Evolutionary conservation across 1,140 invertebrate species (phyloP).

Genomic region (Drosophila erecta): DNA sequence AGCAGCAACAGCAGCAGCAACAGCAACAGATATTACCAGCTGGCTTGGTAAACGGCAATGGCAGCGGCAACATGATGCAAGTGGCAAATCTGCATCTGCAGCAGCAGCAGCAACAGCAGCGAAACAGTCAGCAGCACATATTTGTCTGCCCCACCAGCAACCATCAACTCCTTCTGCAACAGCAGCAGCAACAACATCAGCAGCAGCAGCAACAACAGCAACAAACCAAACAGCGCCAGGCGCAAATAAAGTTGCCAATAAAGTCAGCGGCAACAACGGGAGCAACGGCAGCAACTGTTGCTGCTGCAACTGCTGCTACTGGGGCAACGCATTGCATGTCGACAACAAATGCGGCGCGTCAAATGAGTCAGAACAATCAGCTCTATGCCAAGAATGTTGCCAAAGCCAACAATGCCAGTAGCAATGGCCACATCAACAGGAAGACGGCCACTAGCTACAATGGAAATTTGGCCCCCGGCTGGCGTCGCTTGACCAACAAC

Average conservation of each 20-base stretch:
- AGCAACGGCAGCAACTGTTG: slow-evolving; percentile 54
- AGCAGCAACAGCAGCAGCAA: slow-evolving; percentile 27
- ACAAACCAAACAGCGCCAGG: slow-evolving; percentile 56
- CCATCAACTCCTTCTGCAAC: slow-evolving; percentile 50
- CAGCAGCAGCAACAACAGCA: slow-evolving; percentile 36
- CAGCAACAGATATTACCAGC: slow-evolving; percentile 68
- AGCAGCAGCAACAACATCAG: slow-evolving; percentile 26
- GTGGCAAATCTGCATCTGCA: slow-evolving; percentile 52
- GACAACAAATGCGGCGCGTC: slow-evolving; percentile 69
- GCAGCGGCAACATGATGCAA: slow-evolving; percentile 58
- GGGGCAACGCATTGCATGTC: slow-evolving; percentile 61
- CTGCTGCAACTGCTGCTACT: slow-evolving; percentile 34
- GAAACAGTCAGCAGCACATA: slow-evolving; percentile 54
- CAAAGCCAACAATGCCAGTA: slow-evolving; percentile 51
- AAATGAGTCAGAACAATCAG: slow-evolving; percentile 73
- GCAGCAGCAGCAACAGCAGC: slow-evolving; percentile 54
- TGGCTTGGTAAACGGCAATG: slow-evolving; percentile 76
- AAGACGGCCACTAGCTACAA: slow-evolving; percentile 43
- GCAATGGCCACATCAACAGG: slow-evolving; percentile 23
- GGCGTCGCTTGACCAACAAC: slow-evolving; percentile 78
- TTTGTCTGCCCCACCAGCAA: slow-evolving; percentile 65
- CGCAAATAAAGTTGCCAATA: slow-evolving; percentile 69
- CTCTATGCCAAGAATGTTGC: slow-evolving; percentile 67
- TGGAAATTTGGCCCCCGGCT: slow-evolving; percentile 84
- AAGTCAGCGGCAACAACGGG: slow-evolving; percentile 40